A percentile compares a stretch with the other conserved stretches of the same genome.
phyloP scores from a whole-genome alignment of 2,797 vertebrate species.

The Sylvilagus floridanus region DNA sequence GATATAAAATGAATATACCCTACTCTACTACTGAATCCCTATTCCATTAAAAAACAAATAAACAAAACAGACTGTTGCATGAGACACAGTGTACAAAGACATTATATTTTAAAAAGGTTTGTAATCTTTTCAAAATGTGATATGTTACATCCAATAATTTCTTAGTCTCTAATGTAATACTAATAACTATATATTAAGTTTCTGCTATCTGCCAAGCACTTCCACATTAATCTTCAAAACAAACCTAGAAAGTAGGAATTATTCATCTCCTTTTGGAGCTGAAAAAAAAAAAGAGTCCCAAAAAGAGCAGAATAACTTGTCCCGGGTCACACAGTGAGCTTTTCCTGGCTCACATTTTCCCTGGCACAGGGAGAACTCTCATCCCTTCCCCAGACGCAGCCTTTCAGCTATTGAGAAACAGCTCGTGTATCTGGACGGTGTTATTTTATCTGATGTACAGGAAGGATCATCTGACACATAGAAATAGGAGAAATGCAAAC shows the following conservation, averaged over 20 bases:
- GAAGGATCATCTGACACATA: background rate
- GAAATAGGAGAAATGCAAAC: background rate
- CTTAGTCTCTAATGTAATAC: background rate
- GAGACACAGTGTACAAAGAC: background rate
- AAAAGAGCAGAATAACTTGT: background rate
- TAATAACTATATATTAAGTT: background rate
- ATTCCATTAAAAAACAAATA: slow-evolving; percentile 21
- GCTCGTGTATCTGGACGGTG: background rate
- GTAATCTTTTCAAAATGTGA: background rate
- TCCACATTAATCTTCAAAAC: background rate
- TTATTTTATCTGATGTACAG: slow-evolving; percentile 32
- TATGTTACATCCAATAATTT: background rate
- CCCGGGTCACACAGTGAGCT: background rate
- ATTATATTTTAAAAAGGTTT: background rate
- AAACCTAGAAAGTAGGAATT: background rate
- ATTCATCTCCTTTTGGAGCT: slow-evolving; percentile 26
- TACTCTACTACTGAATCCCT: background rate
- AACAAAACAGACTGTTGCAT: background rate
- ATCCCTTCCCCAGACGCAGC: background rate
- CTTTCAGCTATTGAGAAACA: background rate
- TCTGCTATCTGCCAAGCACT: background rate
- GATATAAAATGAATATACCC: background rate
- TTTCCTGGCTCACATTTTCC: background rate
- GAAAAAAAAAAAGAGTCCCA: background rate
- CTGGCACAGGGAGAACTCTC: background rate